Percentiles rank a stretch among this genome's conserved stretches.
Conservation (phyloP, 2,888 invertebrate genomes). For the Aleiodes testaceus region DNA sequence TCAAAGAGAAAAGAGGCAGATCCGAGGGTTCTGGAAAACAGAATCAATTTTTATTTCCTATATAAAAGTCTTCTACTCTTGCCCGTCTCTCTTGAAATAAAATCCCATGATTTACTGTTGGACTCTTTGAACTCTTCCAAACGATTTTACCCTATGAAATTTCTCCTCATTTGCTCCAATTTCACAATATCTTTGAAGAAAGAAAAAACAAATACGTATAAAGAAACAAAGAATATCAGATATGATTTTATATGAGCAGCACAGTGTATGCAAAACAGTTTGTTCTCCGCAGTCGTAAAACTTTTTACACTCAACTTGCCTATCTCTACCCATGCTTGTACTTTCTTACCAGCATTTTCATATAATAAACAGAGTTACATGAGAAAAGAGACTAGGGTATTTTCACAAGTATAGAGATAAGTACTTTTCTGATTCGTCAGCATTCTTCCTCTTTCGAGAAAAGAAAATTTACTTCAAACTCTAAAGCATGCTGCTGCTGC, state of each 20-base stretch:
- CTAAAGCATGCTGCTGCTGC: too few relatives aligned
- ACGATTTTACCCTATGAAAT: too few relatives aligned
- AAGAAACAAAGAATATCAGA: conserved; percentile 5
- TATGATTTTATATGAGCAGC: conserved; percentile 15
- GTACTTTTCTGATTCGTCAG: conserved; percentile 11
- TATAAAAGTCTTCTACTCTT: background rate
- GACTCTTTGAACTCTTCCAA: conserved; percentile 7
- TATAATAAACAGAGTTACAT: conserved; percentile 3
- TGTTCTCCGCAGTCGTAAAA: conserved; percentile 6
- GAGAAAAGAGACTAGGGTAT: background rate
- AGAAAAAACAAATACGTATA: background rate
- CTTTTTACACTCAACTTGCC: conserved; percentile 10
- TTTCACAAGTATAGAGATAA: conserved; percentile 19
- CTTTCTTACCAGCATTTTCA: conserved; percentile 19
- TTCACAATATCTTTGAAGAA: background rate
- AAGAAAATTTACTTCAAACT: background rate
- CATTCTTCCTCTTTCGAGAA: background rate
- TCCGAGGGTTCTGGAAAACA: conserved; percentile 7
- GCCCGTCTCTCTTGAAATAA: background rate
- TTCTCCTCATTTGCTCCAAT: background rate
- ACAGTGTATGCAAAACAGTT: conserved; percentile 17
- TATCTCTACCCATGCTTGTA: background rate
- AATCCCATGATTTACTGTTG: conserved; percentile 13
- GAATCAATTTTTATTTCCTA: conserved; percentile 27
- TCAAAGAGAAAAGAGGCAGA: background rate